phyloP scores from a whole-genome alignment of 2,888 invertebrate genomes.

The Hydropsyche betteni region DNA sequence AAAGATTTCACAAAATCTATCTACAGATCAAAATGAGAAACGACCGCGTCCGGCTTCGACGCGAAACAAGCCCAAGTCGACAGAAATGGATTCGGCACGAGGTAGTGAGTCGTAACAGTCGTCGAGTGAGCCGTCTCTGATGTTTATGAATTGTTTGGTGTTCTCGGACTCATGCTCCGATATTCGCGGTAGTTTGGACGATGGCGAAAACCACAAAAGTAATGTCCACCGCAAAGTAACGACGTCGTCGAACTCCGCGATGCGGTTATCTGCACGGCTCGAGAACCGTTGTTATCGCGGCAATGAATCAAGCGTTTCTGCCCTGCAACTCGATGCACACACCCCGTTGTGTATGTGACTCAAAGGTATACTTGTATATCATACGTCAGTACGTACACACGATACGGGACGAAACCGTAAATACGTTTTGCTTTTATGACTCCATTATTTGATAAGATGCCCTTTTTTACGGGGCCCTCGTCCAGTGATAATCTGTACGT shows the following conservation, averaged over 20 bases:
- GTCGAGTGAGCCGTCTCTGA: constrained; percentile 7
- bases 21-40: too few relatives aligned
- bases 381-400: neutral
- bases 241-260: constrained; percentile 34
- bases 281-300: constrained; percentile 38
- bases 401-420: constrained; percentile 33
- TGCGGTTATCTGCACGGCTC: constrained; percentile 34
- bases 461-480: constrained; percentile 24
- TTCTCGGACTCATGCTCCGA: neutral
- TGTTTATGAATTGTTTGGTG: constrained; percentile 16
- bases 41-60: too few relatives aligned
- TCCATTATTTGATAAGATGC: constrained; percentile 38
- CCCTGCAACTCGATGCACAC: constrained; percentile 13
- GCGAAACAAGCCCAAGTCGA: too few relatives aligned
- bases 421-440: constrained; percentile 34
- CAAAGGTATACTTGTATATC: neutral
- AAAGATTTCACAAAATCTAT: too few relatives aligned
- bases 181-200: constrained; percentile 15
- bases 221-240: constrained; percentile 35
- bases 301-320: constrained; percentile 37
- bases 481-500: constrained; percentile 32
- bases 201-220: constrained; percentile 28
- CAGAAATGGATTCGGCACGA: neutral
- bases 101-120: neutral
- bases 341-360: neutral